Conservation (phyloP, 2,113 vertebrate species). For the Laticauda colubrina region DNA sequence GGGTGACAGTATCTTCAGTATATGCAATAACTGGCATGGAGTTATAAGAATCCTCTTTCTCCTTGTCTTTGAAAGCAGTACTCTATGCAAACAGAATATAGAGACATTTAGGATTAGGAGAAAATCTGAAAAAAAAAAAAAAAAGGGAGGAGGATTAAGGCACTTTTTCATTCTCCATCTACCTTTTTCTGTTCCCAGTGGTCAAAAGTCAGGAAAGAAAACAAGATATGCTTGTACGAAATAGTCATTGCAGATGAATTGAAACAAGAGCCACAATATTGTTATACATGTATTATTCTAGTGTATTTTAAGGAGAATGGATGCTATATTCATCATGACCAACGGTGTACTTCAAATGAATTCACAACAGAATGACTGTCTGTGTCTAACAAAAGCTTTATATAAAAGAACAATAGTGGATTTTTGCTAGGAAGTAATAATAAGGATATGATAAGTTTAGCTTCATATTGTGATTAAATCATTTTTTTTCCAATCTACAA, state of each 20-base stretch:
- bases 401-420: not conserved
- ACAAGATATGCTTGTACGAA: not conserved
- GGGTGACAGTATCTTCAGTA: not conserved
- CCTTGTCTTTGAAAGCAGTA: not conserved
- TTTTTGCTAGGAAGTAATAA: not conserved
- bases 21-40: not conserved
- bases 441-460: not conserved
- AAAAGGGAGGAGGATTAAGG: not conserved
- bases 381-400: not conserved
- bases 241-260: constrained; percentile 54
- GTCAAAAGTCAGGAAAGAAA: constrained; percentile 15
- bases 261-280: constrained; percentile 52
- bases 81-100: not conserved
- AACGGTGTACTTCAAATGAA: constrained; percentile 31
- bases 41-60: not conserved
- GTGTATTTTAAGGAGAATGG: constrained; percentile 33
- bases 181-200: not conserved
- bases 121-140: not conserved
- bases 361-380: constrained; percentile 17
- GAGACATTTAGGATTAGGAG: not conserved
- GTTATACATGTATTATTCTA: constrained; percentile 44
- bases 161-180: not conserved
- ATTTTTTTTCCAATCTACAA: not conserved
- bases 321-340: constrained; percentile 50
- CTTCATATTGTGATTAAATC: not conserved